phyloP scores from a whole-genome alignment of 64 coral and sea anemone genomes.

The Platygyra sinensis region DNA sequence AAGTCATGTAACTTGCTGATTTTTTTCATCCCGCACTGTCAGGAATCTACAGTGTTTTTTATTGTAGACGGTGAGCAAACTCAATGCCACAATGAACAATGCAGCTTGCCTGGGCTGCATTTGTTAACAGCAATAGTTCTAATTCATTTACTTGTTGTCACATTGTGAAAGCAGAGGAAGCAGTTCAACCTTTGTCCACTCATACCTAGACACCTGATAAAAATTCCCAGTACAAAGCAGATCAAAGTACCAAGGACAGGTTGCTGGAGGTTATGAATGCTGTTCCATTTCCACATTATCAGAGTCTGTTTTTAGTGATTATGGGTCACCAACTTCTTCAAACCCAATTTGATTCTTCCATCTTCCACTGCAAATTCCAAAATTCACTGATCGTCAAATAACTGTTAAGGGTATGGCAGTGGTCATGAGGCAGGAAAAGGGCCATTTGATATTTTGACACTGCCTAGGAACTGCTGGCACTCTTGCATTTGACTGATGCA shows the following conservation, averaged over 20 bases:
- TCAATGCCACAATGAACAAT: not conserved
- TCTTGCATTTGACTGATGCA: too few relatives aligned
- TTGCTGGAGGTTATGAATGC: conserved; percentile 1
- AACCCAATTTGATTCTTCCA: conserved; percentile 44
- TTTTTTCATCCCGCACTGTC: not conserved
- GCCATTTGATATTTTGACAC: too few relatives aligned
- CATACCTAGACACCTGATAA: not conserved
- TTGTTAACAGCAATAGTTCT: not conserved
- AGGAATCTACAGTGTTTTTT: not conserved
- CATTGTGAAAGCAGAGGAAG: conserved; percentile 11
- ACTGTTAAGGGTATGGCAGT: conserved; percentile 18
- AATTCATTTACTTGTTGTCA: not conserved
- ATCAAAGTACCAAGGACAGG: not conserved
- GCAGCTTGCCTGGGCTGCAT: conserved; percentile 10
- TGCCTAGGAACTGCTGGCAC: too few relatives aligned
- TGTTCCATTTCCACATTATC: not conserved
- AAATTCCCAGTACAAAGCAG: not conserved
- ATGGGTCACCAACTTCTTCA: conserved; percentile 17
- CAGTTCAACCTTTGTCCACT: not conserved
- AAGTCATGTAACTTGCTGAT: not conserved
- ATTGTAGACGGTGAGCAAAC: not conserved
- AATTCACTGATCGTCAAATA: conserved; percentile 2
- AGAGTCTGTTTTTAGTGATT: not conserved
- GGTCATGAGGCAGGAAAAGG: conserved; percentile 4
- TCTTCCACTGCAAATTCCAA: not conserved